Base-by-base conservation (phyloP, 2,888 invertebrate species). In the Caenorhabditis zanzibari region DNA sequence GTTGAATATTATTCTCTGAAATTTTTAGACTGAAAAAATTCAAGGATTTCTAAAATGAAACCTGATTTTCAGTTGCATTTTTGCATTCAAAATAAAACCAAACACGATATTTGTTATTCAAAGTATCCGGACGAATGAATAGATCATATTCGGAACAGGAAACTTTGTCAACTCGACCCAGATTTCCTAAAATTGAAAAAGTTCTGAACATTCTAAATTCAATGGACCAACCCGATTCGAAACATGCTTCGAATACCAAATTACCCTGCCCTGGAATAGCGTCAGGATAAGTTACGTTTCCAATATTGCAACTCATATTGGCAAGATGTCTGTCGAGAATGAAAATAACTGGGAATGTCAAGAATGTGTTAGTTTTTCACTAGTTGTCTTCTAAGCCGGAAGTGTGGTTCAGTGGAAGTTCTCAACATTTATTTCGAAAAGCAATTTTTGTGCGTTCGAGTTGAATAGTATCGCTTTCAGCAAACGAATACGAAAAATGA, bases 51-150 rank as follows among this genome's bases (percentile, higher is more conserved):
- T n/a, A 41, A 5, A 26, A n/a, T 44, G 12, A 47, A 7, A 87
- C 88, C 84, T 90, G 89, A 75, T 87, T 90, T 19, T 86, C 80
- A 4, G 69, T 77, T 4, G 87, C 85, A 75, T 89, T 90, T 19
- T 84, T 76, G 59, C 88, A 97, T 0, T 97, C 96, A 92, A 98
- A 99, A 93, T 98, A 97, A 93, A 97, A 98, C 98, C 98, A 98
- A 89, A 98, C 95, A 64, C 98, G 94, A 85, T 96, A 95, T 58
- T 96, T 94, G 0, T 97, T 97, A 92, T 96, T 96, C 93, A 97
- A 97, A 0, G 97, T 98, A 93, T 99, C 98, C 0, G 98, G 98
- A 56, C 98, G 94, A 74, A 99, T 95, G 93, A 96, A 98, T 68
- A 99, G 94, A 93, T 99, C 98, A 93, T 98, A 98, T 93, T 98